Base-by-base conservation (phyloP, 2,888 invertebrate species). In the Leucoma salicis region DNA sequence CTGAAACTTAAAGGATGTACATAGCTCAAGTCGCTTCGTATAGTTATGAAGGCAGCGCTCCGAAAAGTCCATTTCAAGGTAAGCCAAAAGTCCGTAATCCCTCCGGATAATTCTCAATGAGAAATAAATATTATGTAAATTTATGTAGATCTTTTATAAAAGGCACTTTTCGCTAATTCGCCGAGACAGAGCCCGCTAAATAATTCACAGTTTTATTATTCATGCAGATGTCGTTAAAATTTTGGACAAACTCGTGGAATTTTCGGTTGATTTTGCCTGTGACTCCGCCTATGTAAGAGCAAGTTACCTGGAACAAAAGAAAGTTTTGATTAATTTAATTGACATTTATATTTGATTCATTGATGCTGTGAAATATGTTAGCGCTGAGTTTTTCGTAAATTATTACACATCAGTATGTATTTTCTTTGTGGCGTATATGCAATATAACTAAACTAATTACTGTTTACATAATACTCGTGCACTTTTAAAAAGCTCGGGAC, bases 151-250 rank as follows among this genome's bases (percentile, higher is more conserved):
- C 60, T 57, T 44, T 46, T 52, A 53, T 46, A 51, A 49, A 34
- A 57, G 59, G 54, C 58, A 65, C 64, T 67, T 69, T 56, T 53
- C 39, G 58, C 61, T 75, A 77, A 78, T 78, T 69, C 71, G 50
- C 56, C 55, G 46, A 65, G 72, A 69, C 69, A 66, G 69, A 57
- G 53, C 58, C 68, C 66, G 57, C 58, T 66, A 68, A 75, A 75
- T 74, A 73, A 77, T 75, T 70, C 71, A 66, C 56, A 60, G 56
- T 14, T 71, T 74, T 74, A 75, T 73, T 76, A 79, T 75, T 78
- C 75, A 77, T 73, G 70, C 58, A 71, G 66, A 77, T 70, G 68
- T 57, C 60, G 49, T 32, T 39, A 14, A 16, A 37, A 35, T 21
- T 24, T 31, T 29, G 29, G 29, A 12, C 7, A 25, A 25, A 10